Evolutionary conservation across 1,140 invertebrate genomes (phyloP).

Genomic region (Mizuhopecten yessoensis): DNA sequence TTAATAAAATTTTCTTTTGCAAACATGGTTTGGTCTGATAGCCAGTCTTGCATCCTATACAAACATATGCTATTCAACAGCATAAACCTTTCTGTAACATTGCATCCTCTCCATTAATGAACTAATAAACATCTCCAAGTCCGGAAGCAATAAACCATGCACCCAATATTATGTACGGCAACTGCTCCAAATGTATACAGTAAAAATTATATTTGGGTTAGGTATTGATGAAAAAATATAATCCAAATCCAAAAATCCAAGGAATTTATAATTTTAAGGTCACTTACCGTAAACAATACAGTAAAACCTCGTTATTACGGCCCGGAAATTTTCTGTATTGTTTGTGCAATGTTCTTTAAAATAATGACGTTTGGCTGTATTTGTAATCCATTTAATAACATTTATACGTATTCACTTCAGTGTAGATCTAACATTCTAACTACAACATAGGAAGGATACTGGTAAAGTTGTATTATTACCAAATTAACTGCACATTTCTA

Average conservation of each 20-base stretch:
- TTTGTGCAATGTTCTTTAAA: background rate
- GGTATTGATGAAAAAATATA: too few species aligned
- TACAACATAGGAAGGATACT: background rate
- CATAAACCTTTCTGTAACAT: background rate
- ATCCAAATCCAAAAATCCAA: too few species aligned
- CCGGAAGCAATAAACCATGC: background rate
- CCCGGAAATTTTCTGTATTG: too few species aligned
- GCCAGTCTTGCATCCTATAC: background rate
- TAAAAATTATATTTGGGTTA: too few species aligned
- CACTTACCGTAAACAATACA: too few species aligned
- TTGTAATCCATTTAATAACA: background rate
- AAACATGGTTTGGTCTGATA: constrained; percentile 16
- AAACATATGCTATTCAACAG: constrained; percentile 39
- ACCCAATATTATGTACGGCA: background rate
- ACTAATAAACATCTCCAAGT: background rate
- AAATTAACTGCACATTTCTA: background rate
- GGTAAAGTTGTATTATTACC: background rate
- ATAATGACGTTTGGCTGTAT: background rate
- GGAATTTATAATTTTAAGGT: too few species aligned
- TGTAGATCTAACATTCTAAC: constrained; percentile 21
- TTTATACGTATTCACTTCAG: background rate
- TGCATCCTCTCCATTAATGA: background rate
- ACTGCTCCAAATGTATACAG: background rate
- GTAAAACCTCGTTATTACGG: too few species aligned
- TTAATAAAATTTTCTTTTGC: background rate